These are phyloP conservation scores for Oscheius onirici DNA, from an alignment of 2,888 invertebrate species.

Conservation along the genomic window DNA sequence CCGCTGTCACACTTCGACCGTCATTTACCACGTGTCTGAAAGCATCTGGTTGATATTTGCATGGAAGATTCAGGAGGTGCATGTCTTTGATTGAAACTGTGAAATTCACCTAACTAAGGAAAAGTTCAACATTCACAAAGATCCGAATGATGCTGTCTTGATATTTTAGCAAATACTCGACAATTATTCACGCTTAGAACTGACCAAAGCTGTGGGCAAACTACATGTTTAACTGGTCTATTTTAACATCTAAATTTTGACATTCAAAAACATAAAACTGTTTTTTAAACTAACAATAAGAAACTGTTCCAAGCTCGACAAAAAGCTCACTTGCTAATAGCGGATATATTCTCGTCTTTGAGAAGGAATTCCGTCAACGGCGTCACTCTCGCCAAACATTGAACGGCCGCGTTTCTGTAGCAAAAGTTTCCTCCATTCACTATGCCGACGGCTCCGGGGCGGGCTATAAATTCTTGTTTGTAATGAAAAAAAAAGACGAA, in stretches of 20 bases:
- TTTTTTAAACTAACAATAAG: not conserved
- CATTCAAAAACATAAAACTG: no score
- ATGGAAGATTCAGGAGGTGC: no score
- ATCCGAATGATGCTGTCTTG: no score
- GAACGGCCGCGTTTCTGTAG: conserved; percentile 92
- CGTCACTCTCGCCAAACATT: conserved; percentile 75
- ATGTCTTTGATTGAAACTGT: no score
- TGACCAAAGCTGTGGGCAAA: no score
- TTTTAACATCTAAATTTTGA: no score
- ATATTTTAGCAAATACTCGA: no score
- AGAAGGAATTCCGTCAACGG: conserved; percentile 52
- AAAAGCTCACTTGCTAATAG: conserved; percentile 7
- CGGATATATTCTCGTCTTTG: conserved; percentile 40
- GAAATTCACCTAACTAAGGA: no score
- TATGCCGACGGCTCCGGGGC: conserved; percentile 81
- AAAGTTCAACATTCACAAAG: no score
- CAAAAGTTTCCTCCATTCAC: conserved; percentile 93
- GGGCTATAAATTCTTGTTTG: conserved; percentile 12
- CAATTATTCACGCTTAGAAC: no score
- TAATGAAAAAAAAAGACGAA: not conserved
- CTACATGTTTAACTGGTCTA: no score
- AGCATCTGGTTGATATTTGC: not conserved
- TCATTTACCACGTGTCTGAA: conserved; percentile 1
- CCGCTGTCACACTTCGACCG: conserved; percentile 33
- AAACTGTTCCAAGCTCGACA: not conserved